phyloP scores from a whole-genome alignment of 2,113 vertebrate species.

The Canis aureus region DNA sequence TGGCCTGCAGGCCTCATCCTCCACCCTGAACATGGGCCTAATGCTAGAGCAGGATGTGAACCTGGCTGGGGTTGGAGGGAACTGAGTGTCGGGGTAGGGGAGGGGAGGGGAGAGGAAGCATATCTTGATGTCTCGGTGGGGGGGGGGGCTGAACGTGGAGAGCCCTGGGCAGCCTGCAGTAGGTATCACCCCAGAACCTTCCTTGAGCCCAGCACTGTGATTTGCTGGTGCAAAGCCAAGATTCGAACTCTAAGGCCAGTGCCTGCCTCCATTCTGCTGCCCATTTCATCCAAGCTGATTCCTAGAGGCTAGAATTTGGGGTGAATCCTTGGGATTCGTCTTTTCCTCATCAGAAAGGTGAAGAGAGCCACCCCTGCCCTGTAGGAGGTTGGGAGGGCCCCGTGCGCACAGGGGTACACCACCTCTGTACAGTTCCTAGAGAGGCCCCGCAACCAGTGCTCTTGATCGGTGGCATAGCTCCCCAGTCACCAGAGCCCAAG shows the following conservation, averaged over 20 bases:
- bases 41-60: fast-evolving
- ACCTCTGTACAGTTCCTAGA: background rate
- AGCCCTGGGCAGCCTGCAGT: background rate
- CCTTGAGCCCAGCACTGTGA: background rate
- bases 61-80: background rate
- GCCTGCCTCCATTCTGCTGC: background rate
- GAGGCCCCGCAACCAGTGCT: background rate
- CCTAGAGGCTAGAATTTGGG: background rate
- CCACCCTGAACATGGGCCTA: background rate
- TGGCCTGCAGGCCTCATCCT: background rate
- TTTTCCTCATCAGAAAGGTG: background rate
- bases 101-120: background rate
- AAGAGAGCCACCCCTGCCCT: background rate
- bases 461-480: background rate
- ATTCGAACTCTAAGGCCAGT: background rate
- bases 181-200: background rate
- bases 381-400: background rate
- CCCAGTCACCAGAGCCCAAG: background rate
- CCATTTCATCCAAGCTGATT: background rate
- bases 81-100: too few relatives aligned
- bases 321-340: background rate
- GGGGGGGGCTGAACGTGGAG: background rate
- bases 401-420: fast-evolving
- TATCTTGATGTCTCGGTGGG: background rate
- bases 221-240: background rate